A percentile compares a stretch with the other conserved stretches of the same genome.
These are phyloP conservation scores for Dinothrombium tinctorium DNA, from an alignment of 1,140 invertebrate species.

Conservation along the genomic window DNA sequence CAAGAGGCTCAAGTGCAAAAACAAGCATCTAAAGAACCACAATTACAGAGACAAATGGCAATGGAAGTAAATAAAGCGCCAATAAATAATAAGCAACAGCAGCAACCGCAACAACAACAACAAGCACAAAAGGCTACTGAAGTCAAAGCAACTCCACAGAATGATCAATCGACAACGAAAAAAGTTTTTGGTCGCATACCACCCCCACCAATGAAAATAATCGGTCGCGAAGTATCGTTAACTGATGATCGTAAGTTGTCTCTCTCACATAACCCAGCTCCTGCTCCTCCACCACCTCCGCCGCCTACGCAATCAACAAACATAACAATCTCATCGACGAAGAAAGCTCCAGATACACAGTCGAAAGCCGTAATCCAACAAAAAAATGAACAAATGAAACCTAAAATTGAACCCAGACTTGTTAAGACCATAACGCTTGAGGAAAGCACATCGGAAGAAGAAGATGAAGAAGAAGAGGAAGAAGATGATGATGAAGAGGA, in stretches of 20 bases:
- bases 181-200: neutral
- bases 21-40: too few species aligned
- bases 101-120: neutral
- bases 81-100: too few species aligned
- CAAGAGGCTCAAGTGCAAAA: too few species aligned
- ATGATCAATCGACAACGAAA: too few species aligned
- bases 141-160: neutral
- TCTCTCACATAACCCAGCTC: neutral
- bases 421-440: constrained; percentile 9
- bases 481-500: constrained; percentile 15
- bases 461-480: constrained; percentile 12
- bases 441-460: constrained; percentile 15
- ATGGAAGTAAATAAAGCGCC: too few species aligned
- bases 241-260: neutral
- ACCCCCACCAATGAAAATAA: neutral
- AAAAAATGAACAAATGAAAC: neutral
- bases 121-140: neutral
- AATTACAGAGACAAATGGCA: too few species aligned
- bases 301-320: neutral
- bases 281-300: constrained; percentile 1
- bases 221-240: neutral
- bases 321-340: neutral
- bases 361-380: neutral
- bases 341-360: neutral
- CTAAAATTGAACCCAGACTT: neutral